Base-by-base conservation (phyloP, 2,888 invertebrate species). In the Drosophila putrida region DNA sequence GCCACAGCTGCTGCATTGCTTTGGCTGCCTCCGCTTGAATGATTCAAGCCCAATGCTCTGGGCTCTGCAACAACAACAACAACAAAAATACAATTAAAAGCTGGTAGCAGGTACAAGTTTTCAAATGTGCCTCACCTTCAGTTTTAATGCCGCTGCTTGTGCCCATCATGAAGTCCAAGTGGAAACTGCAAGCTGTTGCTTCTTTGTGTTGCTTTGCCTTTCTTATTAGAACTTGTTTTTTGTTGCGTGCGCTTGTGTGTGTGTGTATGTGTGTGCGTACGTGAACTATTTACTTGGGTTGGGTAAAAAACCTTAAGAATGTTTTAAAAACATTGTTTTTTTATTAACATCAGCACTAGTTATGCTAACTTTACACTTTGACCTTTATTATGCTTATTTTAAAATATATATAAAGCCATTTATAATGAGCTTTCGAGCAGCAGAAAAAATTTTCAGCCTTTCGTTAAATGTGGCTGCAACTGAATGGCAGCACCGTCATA, bases 61-160 rank as follows among this genome's bases (percentile, higher is more conserved):
- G 65, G 67, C 60, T 88, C 87, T 82, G 64, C 15, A 73, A 74
- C 11, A 49, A 59, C 4, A 58, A 57, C 6, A 53, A 53, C 11
- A 74, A 54, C n/a, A 63, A 55, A 57, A 63, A 50, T 63, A 55
- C 50, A 39, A 41, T 20, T 31, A 20, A 9, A n/a, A 51, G 20
- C 28, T 59, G 47, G 13, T 31, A n/a, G 25, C 33, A 33, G 33
- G 6, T 49, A 54, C 46, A 54, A 71, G 66, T 70, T 75, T 65
- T 57, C 33, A 43, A 58, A 43, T 49, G 43, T 55, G 35, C 47
- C 75, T 88, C 74, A 91, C 90, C 90, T 91, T 91, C 90, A 72
- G 82, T 78, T 83, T 91, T 90, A 73, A 90, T 87, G 81, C 87
- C 87, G 82, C 90, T 82, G 67, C 88, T 88, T 69, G 82, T 80